phyloP scores from a whole-genome alignment of 1,140 invertebrate species.

The Aricia agestis region DNA sequence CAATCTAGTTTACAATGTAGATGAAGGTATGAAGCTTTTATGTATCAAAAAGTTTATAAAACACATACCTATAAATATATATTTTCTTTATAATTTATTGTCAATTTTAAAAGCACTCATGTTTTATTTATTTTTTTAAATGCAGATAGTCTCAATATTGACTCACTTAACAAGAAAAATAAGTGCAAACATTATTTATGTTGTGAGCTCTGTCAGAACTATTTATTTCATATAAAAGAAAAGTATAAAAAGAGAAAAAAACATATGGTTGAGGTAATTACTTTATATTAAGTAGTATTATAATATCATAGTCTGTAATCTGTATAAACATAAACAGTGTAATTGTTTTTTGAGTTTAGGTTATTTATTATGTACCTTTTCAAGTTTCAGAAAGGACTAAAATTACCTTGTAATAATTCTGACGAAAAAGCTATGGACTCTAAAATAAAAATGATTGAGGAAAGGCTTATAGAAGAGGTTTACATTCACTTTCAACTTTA shows the following conservation, averaged over 20 bases:
- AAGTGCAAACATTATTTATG: constrained; percentile 41
- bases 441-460: constrained; percentile 44
- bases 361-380: background rate
- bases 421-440: constrained; percentile 42
- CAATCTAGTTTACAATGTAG: background rate
- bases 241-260: constrained; percentile 44
- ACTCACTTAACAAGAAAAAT: background rate
- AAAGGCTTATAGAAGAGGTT: constrained; percentile 56
- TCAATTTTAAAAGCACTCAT: too few relatives aligned
- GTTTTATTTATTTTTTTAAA: too few relatives aligned
- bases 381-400: constrained; percentile 43
- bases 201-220: constrained; percentile 44
- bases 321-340: background rate
- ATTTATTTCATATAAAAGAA: constrained; percentile 33
- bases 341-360: background rate
- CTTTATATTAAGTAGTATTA: background rate
- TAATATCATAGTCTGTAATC: too few relatives aligned
- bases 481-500: background rate
- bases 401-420: constrained; percentile 27
- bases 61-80: too few relatives aligned
- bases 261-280: constrained; percentile 36
- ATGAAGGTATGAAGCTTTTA: constrained; percentile 28
- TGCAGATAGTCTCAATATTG: background rate
- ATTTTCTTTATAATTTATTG: too few relatives aligned
- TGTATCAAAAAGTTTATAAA: too few relatives aligned